These are phyloP conservation scores for Apis laboriosa DNA, from an alignment of 1,140 invertebrate species.

Conservation along the genomic window DNA sequence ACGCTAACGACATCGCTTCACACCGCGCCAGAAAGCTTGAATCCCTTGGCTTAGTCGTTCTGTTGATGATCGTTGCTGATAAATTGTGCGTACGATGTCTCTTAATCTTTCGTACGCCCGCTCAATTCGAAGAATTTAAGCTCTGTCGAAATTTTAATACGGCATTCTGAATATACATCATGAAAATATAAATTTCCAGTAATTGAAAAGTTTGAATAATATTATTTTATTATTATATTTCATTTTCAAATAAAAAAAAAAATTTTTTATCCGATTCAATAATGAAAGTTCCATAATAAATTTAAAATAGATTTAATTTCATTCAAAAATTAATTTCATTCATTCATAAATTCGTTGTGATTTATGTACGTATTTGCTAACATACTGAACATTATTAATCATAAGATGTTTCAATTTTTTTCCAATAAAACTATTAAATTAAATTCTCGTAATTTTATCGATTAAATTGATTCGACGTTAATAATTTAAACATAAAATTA, in stretches of 20 bases:
- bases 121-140: neutral
- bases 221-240: neutral
- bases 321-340: neutral
- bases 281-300: neutral
- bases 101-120: neutral
- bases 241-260: neutral
- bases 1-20: constrained; percentile 34
- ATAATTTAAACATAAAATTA: neutral
- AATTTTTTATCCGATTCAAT: neutral
- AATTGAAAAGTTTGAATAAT: neutral
- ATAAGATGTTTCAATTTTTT: neutral
- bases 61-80: neutral
- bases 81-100: neutral
- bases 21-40: constrained; percentile 26
- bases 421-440: neutral
- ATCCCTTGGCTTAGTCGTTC: neutral
- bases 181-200: neutral
- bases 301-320: neutral
- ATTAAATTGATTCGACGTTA: neutral
- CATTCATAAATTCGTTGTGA: neutral
- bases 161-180: neutral
- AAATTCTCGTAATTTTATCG: neutral
- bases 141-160: neutral
- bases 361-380: neutral
- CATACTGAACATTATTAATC: neutral